A percentile compares a stretch with the other conserved stretches of the same genome.
Conservation (phyloP, 2,797 vertebrate species). For the Pangasius krempfi region DNA sequence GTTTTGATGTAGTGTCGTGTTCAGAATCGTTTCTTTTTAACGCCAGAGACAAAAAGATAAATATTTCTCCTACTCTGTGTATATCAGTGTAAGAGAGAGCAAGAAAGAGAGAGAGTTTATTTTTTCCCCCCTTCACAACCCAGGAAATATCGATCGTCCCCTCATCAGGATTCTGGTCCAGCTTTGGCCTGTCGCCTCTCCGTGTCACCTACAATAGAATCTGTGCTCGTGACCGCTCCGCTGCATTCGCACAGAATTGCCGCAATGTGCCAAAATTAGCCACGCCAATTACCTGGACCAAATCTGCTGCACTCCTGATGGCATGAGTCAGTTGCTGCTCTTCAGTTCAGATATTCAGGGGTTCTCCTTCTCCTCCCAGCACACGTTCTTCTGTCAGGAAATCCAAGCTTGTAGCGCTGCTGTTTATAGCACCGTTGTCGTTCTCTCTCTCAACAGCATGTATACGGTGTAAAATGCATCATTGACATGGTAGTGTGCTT, state of each 20-base stretch:
- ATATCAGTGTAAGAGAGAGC: not conserved
- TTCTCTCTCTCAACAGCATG: not conserved
- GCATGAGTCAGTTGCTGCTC: constrained; percentile 24
- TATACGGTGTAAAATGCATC: not conserved
- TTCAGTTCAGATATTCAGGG: constrained; percentile 9
- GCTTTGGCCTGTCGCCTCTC: constrained; percentile 59
- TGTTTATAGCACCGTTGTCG: not conserved
- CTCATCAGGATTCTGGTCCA: constrained; percentile 76
- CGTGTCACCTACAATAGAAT: constrained; percentile 67
- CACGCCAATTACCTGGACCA: constrained; percentile 64
- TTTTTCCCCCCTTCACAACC: constrained; percentile 46
- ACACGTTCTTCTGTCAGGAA: not conserved
- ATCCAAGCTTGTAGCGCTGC: constrained; percentile 29
- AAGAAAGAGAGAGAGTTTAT: constrained; percentile 46
- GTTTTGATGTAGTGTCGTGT: not conserved
- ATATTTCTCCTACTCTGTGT: not conserved
- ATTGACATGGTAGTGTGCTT: not conserved
- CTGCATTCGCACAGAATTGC: constrained; percentile 65
- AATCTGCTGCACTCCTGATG: constrained; percentile 19
- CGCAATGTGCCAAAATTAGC: constrained; percentile 59
- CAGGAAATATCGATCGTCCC: constrained; percentile 69
- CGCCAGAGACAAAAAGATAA: not conserved
- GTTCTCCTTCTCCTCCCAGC: constrained; percentile 24
- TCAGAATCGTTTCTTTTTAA: no score
- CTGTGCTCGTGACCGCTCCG: constrained; percentile 60